Evolutionary conservation across 30 jellyfish, hydroid and myxozoan species (phyloP).

Genomic region (Aurelia sp.): DNA sequence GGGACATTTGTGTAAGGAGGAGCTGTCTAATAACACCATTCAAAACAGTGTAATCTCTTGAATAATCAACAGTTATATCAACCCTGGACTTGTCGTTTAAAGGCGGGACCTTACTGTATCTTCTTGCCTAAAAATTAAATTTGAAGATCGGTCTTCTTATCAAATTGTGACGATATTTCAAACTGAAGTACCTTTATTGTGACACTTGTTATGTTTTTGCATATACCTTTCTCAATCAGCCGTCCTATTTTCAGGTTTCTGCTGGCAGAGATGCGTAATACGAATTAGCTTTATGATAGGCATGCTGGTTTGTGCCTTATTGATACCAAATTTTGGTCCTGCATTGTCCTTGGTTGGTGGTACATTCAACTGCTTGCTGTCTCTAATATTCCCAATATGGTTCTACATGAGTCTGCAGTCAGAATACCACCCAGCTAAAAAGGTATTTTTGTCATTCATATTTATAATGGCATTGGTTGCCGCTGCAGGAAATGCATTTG

Average conservation of each 20-base stretch:
- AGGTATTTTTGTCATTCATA: slow-evolving; percentile 48
- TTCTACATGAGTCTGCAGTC: slow-evolving; percentile 77
- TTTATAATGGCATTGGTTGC: slow-evolving; percentile 75
- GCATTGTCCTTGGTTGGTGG: slow-evolving; percentile 96
- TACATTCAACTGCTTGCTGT: slow-evolving; percentile 83
- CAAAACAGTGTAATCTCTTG: no score
- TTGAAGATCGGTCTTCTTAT: no score
- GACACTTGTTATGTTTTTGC: no score
- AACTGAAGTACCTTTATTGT: no score
- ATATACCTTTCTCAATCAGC: no score
- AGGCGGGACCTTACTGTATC: no score
- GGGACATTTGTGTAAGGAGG: no score
- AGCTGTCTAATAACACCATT: no score
- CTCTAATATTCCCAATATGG: slow-evolving; percentile 84
- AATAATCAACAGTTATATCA: no score
- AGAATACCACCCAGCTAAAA: slow-evolving; percentile 43
- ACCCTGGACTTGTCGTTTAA: no score
- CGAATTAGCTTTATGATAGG: slow-evolving; percentile 65
- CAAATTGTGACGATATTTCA: no score
- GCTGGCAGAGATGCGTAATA: slow-evolving; percentile 89
- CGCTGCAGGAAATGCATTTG: slow-evolving; percentile 88
- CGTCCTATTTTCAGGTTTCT: slow-evolving; percentile 8
- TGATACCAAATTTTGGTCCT: slow-evolving; percentile 92
- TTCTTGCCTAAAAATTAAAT: no score
- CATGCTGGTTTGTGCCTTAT: slow-evolving; percentile 64